Base-by-base conservation (phyloP, 2,797 vertebrate genomes). In the Dryobates pubescens region DNA sequence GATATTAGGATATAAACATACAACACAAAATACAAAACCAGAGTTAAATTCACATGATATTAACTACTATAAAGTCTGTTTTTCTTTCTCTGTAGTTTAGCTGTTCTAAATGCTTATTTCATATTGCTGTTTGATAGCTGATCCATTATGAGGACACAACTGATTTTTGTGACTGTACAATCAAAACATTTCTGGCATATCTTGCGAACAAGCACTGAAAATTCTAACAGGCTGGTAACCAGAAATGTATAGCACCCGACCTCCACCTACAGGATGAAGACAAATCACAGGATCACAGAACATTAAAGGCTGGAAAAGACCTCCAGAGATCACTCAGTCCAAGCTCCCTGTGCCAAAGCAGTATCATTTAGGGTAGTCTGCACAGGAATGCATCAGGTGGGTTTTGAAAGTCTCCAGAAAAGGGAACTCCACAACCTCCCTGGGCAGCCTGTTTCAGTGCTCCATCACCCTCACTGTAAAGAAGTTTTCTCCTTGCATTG, bases 221-320 rank as follows among this genome's bases (percentile, higher is more conserved):
- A 68, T 10, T 57, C 82, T 69, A 79, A 36, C 74, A 89, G 78
- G 43, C 47, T 36, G 22, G 27, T 72, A 91, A 65, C 6, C 9
- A 82, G 16, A 88, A 64, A 92, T 70, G 49, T 62, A 56, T 45
- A 94, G 93, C n/a, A 89, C 13, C 6, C 2, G 79, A 97, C 97
- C 96, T 90, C 97, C 98, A 97, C 59, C 97, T 98, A 97, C 89
- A 97, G 98, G 97, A 81, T 47, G 75, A 92, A 92, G 86, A 29
- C 3, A 45, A 84, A 71, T 29, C 11, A 51, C 41, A 43, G 41
- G 15, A 43, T 43, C 41, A 43, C 41, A 43, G 41, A 43, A 43
- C 41, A 43, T 43, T 43, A 43, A 17, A 43, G 41, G 6, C 16
- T 43, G 41, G 41, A 43, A 43, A 17, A 16, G 41, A 43, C 41